Percentiles rank a stretch among this genome's conserved stretches.
Evolutionary conservation across 2,888 invertebrate species (phyloP).

Genomic region (Thymelicus acteon): DNA sequence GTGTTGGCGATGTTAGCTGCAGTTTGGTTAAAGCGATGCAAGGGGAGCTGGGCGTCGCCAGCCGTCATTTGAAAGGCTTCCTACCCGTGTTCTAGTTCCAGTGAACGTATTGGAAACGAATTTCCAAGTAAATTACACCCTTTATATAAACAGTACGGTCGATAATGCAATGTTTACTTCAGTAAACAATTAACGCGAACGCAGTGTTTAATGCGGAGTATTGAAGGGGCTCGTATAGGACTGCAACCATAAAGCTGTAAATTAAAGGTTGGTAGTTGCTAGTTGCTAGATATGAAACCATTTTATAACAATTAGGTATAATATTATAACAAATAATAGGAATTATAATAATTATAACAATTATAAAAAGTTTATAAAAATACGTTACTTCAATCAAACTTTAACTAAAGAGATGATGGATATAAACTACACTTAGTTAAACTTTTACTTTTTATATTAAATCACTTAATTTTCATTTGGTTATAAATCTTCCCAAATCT

Average conservation of each 20-base stretch:
- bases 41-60: conserved; percentile 13
- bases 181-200: not conserved
- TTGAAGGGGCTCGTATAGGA: not conserved
- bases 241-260: not conserved
- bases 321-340: no score
- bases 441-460: not conserved
- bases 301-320: no score
- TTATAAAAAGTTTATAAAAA: no score
- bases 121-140: conserved; percentile 23
- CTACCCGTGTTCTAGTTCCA: conserved; percentile 20
- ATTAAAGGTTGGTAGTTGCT: no score
- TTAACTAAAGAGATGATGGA: no score
- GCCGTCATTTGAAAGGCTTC: conserved; percentile 31
- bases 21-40: conserved; percentile 20
- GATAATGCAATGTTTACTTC: not conserved
- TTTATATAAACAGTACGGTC: conserved; percentile 6
- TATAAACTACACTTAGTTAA: no score
- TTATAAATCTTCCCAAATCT: conserved; percentile 5
- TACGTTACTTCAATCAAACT: no score
- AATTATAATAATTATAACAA: no score
- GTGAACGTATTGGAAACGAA: conserved; percentile 22
- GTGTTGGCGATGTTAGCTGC: conserved; percentile 23
- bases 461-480: not conserved
- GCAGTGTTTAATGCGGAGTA: not conserved
- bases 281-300: no score